These are phyloP conservation scores for Glareola pratincola DNA, from an alignment of 2,113 vertebrate species.

Conservation along the genomic window DNA sequence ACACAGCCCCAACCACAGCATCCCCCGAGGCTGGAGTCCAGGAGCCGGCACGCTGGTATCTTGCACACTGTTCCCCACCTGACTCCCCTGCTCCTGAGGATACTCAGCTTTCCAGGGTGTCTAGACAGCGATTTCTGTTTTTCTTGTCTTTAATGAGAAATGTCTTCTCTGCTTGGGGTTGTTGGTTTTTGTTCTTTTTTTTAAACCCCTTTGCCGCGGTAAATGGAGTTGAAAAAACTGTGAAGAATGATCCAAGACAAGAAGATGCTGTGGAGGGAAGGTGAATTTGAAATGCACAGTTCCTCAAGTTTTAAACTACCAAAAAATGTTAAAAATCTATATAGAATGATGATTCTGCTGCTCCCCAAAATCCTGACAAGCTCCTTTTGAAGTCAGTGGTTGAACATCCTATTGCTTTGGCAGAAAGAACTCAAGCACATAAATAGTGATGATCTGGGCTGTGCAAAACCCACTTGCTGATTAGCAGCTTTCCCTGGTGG, in stretches of 20 bases:
- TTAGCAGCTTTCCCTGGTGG: background rate
- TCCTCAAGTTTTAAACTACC: background rate
- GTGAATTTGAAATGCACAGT: background rate
- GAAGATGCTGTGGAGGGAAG: background rate
- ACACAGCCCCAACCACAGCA: background rate
- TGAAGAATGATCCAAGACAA: background rate
- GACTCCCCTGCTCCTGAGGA: background rate
- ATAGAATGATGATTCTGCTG: background rate
- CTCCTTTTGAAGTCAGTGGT: background rate
- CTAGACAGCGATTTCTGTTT: background rate
- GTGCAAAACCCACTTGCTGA: background rate
- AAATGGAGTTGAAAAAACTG: background rate
- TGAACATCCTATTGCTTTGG: background rate
- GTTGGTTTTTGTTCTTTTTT: background rate
- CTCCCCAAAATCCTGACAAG: background rate
- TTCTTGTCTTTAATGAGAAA: background rate
- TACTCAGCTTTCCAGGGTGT: background rate
- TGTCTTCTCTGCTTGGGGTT: background rate
- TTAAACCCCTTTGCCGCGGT: background rate
- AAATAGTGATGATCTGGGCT: background rate
- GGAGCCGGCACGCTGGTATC: background rate
- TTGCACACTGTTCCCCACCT: background rate
- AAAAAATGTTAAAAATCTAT: background rate
- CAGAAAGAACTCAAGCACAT: background rate
- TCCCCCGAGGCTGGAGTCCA: background rate